Evolutionary conservation across 1,140 invertebrate species (phyloP).

Genomic region (Stegodyphus mimosarum): DNA sequence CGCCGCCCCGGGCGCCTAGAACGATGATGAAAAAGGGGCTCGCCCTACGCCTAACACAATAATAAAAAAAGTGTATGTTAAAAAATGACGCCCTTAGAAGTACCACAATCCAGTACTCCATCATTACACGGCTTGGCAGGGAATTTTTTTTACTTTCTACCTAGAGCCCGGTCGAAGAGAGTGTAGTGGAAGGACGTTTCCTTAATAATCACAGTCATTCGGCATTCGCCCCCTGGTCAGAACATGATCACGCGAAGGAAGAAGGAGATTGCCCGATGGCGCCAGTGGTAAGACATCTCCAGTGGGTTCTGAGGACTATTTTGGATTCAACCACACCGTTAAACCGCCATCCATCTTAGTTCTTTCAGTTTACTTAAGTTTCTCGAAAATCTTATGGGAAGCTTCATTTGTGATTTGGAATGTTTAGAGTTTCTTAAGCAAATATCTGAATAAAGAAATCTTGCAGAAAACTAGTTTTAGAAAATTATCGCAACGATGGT

Average conservation of each 20-base stretch:
- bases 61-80: neutral
- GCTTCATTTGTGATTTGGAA: too few relatives aligned
- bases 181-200: neutral
- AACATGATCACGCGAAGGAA: neutral
- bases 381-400: too few relatives aligned
- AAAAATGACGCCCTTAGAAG: neutral
- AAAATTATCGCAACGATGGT: too few relatives aligned
- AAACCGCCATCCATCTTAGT: too few relatives aligned
- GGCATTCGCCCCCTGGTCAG: neutral
- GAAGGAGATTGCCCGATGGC: neutral
- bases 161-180: too few relatives aligned
- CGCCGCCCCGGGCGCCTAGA: neutral
- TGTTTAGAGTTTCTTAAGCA: too few relatives aligned
- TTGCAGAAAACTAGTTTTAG: too few relatives aligned
- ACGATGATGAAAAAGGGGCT: neutral
- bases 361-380: too few relatives aligned
- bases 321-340: too few relatives aligned
- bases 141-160: neutral
- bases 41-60: neutral
- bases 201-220: neutral
- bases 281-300: neutral
- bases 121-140: neutral
- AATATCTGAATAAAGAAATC: too few relatives aligned
- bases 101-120: neutral
- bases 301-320: too few relatives aligned